Evolutionary conservation across 2,113 vertebrate genomes (phyloP).

Genomic region (Malaclemys terrapin): DNA sequence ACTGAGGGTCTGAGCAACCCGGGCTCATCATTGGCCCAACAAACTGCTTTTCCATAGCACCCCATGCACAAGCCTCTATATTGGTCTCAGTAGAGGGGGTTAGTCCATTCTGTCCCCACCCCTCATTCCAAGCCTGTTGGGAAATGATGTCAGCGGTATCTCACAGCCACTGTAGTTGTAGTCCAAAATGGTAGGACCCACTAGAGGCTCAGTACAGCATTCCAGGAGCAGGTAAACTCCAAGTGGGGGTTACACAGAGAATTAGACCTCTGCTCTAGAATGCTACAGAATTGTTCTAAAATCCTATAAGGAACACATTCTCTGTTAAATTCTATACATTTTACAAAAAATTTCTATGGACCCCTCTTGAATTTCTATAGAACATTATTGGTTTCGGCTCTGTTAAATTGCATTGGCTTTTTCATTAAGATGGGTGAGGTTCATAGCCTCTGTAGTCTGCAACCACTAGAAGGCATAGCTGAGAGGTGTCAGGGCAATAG

Average conservation of each 20-base stretch:
- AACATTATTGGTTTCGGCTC: background rate
- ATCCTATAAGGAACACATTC: background rate
- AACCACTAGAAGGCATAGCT: background rate
- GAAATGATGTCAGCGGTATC: background rate
- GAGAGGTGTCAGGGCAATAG: background rate
- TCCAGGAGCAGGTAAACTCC: background rate
- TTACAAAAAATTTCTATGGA: background rate
- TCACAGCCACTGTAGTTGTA: background rate
- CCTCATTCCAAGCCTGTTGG: background rate
- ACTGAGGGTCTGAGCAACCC: background rate
- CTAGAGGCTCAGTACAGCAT: background rate
- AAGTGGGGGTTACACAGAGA: background rate
- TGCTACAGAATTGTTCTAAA: background rate
- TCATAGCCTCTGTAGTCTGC: background rate
- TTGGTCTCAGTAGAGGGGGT: background rate
- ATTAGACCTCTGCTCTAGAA: background rate
- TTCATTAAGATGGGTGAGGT: background rate
- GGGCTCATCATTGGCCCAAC: background rate
- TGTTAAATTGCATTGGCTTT: background rate
- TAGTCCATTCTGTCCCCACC: background rate
- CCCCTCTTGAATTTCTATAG: background rate
- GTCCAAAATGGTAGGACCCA: background rate
- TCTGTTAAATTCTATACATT: background rate
- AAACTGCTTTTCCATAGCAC: background rate
- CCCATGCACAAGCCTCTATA: background rate